These are phyloP conservation scores for Bombus turneri DNA, from an alignment of 1,140 invertebrate species.

Conservation along the genomic window DNA sequence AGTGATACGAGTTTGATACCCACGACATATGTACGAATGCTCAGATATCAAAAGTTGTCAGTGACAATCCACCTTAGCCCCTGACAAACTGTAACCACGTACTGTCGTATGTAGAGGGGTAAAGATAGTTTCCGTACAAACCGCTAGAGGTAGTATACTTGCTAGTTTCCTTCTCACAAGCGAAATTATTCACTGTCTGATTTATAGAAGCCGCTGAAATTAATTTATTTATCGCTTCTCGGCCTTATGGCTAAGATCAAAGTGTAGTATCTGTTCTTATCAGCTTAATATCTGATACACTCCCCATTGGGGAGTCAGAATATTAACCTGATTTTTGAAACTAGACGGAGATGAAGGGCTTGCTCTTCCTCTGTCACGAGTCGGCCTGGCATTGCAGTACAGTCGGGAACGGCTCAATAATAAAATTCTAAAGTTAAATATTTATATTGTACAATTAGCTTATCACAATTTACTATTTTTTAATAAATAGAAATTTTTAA, in stretches of 20 bases:
- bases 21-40: too few relatives aligned
- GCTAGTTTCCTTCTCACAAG: neutral
- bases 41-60: too few relatives aligned
- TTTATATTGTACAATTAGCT: too few relatives aligned
- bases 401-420: neutral
- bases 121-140: neutral
- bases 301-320: slow-evolving; percentile 7
- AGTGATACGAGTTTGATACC: too few relatives aligned
- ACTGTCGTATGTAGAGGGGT: too few relatives aligned
- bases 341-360: neutral
- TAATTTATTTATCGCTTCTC: neutral
- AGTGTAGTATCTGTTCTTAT: neutral
- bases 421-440: neutral
- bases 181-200: neutral
- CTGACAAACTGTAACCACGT: too few relatives aligned
- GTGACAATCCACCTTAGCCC: too few relatives aligned
- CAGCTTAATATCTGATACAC: neutral
- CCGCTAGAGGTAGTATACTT: neutral
- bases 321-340: neutral
- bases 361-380: neutral
- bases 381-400: neutral
- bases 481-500: rapidly evolving
- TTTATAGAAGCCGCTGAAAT: neutral
- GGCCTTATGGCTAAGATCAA: neutral
- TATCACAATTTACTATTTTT: rapidly evolving